Conservation (phyloP, 2,113 vertebrate genomes). For the Phyllostomus hastatus region DNA sequence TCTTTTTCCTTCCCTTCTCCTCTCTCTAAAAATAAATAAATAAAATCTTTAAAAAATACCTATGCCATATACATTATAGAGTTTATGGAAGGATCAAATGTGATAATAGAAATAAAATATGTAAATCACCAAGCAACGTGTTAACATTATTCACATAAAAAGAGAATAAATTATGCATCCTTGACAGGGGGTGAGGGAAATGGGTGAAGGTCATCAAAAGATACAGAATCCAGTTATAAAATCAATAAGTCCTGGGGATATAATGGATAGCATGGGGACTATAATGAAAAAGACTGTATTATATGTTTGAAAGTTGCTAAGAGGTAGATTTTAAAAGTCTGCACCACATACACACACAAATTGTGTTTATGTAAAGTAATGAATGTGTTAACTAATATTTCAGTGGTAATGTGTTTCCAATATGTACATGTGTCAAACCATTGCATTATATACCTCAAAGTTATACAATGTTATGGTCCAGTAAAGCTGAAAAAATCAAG, state of each 20-base stretch:
- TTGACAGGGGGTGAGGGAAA: neutral
- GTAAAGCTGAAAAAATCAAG: neutral
- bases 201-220: neutral
- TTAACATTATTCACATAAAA: neutral
- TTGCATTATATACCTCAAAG: neutral
- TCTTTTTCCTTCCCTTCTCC: no score
- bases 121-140: neutral
- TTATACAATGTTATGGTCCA: neutral
- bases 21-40: no score
- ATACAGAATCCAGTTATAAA: neutral
- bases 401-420: neutral
- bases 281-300: neutral
- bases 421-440: neutral
- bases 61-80: neutral
- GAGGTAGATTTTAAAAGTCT: neutral
- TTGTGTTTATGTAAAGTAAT: neutral
- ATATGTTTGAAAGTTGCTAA: neutral
- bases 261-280: neutral
- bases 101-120: neutral
- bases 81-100: neutral
- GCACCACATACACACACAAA: neutral
- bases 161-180: neutral
- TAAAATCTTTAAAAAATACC: no score
- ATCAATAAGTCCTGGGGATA: neutral
- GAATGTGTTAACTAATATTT: neutral